phyloP scores from a whole-genome alignment of 1,140 invertebrate genomes.

The Penaeus japonicus region DNA sequence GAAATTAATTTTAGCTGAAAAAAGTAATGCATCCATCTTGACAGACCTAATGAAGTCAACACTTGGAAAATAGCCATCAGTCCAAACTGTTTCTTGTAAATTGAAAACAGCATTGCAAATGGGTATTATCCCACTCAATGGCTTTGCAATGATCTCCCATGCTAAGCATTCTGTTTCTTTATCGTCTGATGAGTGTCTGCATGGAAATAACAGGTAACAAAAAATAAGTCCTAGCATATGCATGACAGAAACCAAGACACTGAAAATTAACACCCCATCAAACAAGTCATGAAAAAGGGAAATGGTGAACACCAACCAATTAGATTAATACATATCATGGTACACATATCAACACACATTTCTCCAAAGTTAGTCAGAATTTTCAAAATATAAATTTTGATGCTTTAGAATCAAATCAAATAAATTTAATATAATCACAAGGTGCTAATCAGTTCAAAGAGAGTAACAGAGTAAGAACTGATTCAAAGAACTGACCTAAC shows the following conservation, averaged over 20 bases:
- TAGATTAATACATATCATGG: constrained; percentile 14
- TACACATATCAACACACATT: background rate
- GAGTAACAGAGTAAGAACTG: too few relatives aligned
- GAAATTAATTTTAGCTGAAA: background rate
- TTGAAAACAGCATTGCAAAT: background rate
- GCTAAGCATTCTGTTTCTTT: constrained; percentile 16
- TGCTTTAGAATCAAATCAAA: too few relatives aligned
- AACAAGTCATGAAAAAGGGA: constrained; percentile 24
- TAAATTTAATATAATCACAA: too few relatives aligned
- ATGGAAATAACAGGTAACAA: constrained; percentile 1
- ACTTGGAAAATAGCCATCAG: constrained; percentile 1
- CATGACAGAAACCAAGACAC: constrained; percentile 23
- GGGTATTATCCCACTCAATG: background rate
- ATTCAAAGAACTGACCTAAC: too few relatives aligned
- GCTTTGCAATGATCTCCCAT: background rate
- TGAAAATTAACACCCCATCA: constrained; percentile 26
- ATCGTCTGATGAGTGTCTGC: constrained; percentile 7
- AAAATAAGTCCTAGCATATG: constrained; percentile 31
- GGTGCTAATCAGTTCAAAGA: too few relatives aligned
- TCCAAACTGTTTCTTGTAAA: background rate
- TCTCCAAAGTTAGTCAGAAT: too few relatives aligned
- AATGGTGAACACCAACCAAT: constrained; percentile 38
- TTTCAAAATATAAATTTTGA: too few relatives aligned
- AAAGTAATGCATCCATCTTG: background rate
- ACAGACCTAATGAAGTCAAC: background rate